Conservation (phyloP, 2,797 vertebrate genomes). For the Arnoldichthys spilopterus region DNA sequence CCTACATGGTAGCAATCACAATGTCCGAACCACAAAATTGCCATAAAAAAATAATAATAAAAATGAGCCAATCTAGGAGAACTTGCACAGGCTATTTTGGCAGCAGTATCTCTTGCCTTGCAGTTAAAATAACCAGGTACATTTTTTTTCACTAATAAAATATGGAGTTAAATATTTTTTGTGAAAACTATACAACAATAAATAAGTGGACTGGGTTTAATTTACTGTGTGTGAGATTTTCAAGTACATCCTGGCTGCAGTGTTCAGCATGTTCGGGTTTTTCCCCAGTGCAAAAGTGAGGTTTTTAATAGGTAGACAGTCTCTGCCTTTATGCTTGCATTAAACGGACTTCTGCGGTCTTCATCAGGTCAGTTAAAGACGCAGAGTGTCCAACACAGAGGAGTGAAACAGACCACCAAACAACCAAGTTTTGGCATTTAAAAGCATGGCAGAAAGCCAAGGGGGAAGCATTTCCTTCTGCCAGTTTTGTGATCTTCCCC, state of each 20-base stretch:
- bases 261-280: not conserved
- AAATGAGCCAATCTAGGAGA: not conserved
- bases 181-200: not conserved
- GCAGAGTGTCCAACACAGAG: not conserved
- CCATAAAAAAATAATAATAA: no score
- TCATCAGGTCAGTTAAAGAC: slow-evolving; percentile 1
- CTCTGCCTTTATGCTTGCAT: not conserved
- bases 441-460: not conserved
- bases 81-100: not conserved
- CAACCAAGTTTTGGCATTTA: not conserved
- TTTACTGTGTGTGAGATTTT: not conserved
- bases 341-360: not conserved
- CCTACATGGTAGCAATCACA: slow-evolving; percentile 1
- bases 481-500: not conserved
- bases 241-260: not conserved
- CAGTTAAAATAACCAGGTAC: not conserved
- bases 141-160: not conserved
- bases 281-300: slow-evolving; percentile 11
- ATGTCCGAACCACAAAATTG: not conserved
- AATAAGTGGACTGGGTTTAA: not conserved
- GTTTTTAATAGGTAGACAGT: not conserved
- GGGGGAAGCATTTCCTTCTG: not conserved
- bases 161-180: not conserved
- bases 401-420: not conserved
- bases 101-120: not conserved